Evolutionary conservation across 2,888 invertebrate species (phyloP).

Genomic region (Diaperis boleti): DNA sequence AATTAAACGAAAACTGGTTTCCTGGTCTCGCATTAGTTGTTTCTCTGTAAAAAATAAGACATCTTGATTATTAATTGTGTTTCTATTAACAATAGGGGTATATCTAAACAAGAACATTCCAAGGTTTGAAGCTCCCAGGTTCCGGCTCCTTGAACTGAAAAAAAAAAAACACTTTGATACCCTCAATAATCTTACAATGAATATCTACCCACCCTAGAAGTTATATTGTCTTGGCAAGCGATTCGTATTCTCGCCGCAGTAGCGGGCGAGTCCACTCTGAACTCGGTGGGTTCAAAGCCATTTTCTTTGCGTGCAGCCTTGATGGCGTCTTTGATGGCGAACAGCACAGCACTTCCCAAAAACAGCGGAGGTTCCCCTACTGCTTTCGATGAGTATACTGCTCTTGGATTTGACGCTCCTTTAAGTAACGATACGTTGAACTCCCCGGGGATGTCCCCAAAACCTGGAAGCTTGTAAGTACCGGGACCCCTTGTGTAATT

Average conservation of each 20-base stretch:
- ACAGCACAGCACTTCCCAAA: constrained; percentile 87
- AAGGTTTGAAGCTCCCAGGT: constrained; percentile 71
- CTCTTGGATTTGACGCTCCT: constrained; percentile 90
- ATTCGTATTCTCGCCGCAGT: constrained; percentile 90
- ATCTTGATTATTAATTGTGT: neutral
- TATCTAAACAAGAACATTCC: constrained; percentile 64
- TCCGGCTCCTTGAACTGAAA: constrained; percentile 71
- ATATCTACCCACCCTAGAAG: constrained; percentile 73
- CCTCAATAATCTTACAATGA: too few species aligned
- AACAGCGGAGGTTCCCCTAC: constrained; percentile 97
- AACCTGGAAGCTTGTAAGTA: constrained; percentile 93
- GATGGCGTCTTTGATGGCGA: constrained; percentile 92
- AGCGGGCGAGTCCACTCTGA: constrained; percentile 84
- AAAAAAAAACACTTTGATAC: constrained; percentile 47
- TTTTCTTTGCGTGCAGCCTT: constrained; percentile 80
- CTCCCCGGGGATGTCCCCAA: constrained; percentile 90
- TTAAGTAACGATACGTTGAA: constrained; percentile 94
- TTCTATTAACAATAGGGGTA: neutral
- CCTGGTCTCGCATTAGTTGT: constrained; percentile 10
- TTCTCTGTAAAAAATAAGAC: constrained; percentile 9
- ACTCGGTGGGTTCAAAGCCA: constrained; percentile 70
- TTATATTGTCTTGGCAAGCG: constrained; percentile 85
- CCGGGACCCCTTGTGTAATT: constrained; percentile 91
- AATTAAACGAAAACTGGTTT: constrained; percentile 3
- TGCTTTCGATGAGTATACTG: constrained; percentile 96